These are phyloP conservation scores for Progne subis DNA, from an alignment of 2,113 vertebrate genomes.

Conservation along the genomic window DNA sequence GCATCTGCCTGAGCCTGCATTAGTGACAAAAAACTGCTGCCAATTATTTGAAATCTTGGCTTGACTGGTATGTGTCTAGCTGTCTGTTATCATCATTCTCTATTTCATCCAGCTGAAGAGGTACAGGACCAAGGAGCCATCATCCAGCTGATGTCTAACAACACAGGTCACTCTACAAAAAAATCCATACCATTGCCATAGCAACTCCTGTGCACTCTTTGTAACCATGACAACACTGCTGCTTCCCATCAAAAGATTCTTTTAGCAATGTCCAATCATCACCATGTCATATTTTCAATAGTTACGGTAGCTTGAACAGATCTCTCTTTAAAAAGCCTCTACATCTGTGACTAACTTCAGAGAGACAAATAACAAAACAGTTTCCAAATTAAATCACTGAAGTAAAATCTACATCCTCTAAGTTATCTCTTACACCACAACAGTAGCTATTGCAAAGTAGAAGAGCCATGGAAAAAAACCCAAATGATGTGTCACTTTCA, in stretches of 20 bases:
- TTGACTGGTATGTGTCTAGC: background rate
- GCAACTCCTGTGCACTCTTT: background rate
- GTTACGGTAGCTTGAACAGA: background rate
- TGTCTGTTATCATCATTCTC: background rate
- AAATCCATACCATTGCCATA: constrained; percentile 23
- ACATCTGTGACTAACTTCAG: background rate
- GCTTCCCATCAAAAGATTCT: background rate
- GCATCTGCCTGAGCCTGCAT: background rate
- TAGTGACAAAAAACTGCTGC: background rate
- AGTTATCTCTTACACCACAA: background rate
- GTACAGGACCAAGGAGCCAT: background rate
- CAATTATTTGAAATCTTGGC: background rate
- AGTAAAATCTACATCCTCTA: background rate
- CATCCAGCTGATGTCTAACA: background rate
- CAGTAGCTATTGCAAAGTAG: background rate
- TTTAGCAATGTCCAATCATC: background rate
- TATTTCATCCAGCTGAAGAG: background rate
- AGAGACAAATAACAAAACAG: background rate
- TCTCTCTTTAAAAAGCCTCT: background rate
- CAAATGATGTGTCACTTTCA: background rate
- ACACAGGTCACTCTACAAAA: background rate
- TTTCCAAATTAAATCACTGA: background rate
- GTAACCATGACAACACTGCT: constrained; percentile 44
- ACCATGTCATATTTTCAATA: background rate
- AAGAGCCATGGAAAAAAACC: background rate